These are phyloP conservation scores for Tyria jacobaeae DNA, from an alignment of 2,888 invertebrate species.

Conservation along the genomic window DNA sequence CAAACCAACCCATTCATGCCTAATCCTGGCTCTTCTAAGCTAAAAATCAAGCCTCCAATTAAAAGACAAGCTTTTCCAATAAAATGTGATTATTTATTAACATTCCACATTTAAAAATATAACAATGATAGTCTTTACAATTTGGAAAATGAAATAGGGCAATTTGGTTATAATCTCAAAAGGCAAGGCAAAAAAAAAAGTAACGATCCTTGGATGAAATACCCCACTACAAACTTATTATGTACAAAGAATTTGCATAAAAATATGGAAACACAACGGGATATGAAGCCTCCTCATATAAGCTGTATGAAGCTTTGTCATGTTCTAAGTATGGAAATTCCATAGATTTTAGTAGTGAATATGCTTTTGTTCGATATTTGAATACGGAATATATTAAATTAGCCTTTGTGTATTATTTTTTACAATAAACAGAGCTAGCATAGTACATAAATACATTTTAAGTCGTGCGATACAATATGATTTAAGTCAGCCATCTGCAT, in stretches of 20 bases:
- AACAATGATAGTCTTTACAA: slow-evolving; percentile 8
- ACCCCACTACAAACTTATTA: slow-evolving; percentile 42
- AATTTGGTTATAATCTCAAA: slow-evolving; percentile 22
- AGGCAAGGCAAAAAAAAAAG: slow-evolving; percentile 25
- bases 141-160: slow-evolving; percentile 13
- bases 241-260: slow-evolving; percentile 44
- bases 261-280: slow-evolving; percentile 36
- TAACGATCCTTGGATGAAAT: slow-evolving; percentile 25
- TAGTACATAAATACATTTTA: no score
- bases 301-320: slow-evolving; percentile 24
- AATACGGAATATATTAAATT: slow-evolving; percentile 1
- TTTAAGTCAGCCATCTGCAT: no score
- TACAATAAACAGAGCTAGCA: no score
- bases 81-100: no score
- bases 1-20: no score
- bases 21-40: no score
- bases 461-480: no score
- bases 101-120: background rate
- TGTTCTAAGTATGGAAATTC: slow-evolving; percentile 20
- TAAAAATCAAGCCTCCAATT: no score
- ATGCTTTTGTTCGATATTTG: slow-evolving; percentile 6
- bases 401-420: background rate
- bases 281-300: slow-evolving; percentile 10
- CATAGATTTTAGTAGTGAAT: slow-evolving; percentile 11
- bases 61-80: no score